Evolutionary conservation across 2,888 invertebrate genomes (phyloP), one percentile per base, ranked within the genome.

Genomic region (Tetragnatha montana): DNA sequence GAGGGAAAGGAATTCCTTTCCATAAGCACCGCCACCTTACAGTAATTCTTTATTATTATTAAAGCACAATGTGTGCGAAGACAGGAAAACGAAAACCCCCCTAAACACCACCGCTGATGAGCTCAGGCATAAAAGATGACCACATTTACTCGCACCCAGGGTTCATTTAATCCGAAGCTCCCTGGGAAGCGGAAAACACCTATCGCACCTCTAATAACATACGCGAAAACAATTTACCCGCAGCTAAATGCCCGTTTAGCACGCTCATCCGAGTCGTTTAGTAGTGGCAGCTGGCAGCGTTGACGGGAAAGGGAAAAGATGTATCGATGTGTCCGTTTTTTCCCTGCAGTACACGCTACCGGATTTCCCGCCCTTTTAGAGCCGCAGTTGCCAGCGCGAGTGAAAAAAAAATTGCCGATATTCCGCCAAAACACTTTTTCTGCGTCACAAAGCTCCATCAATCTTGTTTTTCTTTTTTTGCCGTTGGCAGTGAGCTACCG

Each of bases 341-440:
- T 47, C n/a, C 12, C 19, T n/a, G 7, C 49, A 14, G 49, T 50
- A 81, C 81, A 71, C 74, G 82, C 82, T 74, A 74, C 51, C 51
- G 76, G 76, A 76, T 76, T 22, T 71, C 22, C 51, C 82, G 60
- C 73, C 74, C 35, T 76, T 82, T 82, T 74, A 74, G 51, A 74
- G 82, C 51, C 50, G 22, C 73, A 73, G 60, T 71, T 47, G 74
- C 10, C 60, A 47, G 74, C 35, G 70, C 51, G 17, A 47, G 82
- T 7, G 60, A 51, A 70, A 73, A 70, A 73, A 81, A 70, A 81
- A 81, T 70, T 81, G 69, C 70, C 81, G 47, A 70, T 70, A 81
- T 81, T 81, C 81, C 17, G 69, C 47, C 69, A 81, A 81, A 81
- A 81, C 35, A 81, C 76, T 50, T 50, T 76, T 81, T 81, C 49